A percentile compares a stretch with the other conserved stretches of the same genome.
Evolutionary conservation across 2,888 invertebrate genomes (phyloP).

Genomic region (Yponomeuta cagnagella): DNA sequence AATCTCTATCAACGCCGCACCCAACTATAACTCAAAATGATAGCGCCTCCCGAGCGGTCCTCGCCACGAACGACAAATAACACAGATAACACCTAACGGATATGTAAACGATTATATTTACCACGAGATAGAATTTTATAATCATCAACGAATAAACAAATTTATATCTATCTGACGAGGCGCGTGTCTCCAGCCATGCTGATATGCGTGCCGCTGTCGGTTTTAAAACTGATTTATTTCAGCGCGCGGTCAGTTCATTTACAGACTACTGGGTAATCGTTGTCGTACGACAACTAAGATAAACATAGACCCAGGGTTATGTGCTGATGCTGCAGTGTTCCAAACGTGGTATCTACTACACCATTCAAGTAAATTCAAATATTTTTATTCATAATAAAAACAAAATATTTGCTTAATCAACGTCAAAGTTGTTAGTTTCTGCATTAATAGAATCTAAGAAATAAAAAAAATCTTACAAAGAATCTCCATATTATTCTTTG

Average conservation of each 20-base stretch:
- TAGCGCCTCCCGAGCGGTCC: slow-evolving; percentile 45
- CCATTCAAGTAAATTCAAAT: no score
- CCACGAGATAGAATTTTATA: slow-evolving; percentile 70
- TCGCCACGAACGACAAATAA: slow-evolving; percentile 60
- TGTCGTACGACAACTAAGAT: background rate
- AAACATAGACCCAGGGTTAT: background rate
- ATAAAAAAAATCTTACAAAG: no score
- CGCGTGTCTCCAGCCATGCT: slow-evolving; percentile 24
- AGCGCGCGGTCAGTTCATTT: background rate
- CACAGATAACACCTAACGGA: slow-evolving; percentile 63
- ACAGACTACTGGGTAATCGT: background rate
- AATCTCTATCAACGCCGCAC: background rate
- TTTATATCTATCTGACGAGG: slow-evolving; percentile 62
- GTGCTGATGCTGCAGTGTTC: no score
- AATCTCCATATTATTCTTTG: no score
- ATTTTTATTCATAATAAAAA: no score
- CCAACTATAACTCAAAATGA: slow-evolving; percentile 63
- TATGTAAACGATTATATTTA: slow-evolving; percentile 69
- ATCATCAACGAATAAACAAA: slow-evolving; percentile 52
- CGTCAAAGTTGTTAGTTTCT: no score
- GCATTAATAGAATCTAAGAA: no score
- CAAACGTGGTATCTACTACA: no score
- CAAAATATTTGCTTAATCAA: no score
- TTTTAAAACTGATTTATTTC: slow-evolving; percentile 1
- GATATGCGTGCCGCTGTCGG: background rate